phyloP scores from a whole-genome alignment of 2,113 vertebrate species.

The Fulmarus glacialis region DNA sequence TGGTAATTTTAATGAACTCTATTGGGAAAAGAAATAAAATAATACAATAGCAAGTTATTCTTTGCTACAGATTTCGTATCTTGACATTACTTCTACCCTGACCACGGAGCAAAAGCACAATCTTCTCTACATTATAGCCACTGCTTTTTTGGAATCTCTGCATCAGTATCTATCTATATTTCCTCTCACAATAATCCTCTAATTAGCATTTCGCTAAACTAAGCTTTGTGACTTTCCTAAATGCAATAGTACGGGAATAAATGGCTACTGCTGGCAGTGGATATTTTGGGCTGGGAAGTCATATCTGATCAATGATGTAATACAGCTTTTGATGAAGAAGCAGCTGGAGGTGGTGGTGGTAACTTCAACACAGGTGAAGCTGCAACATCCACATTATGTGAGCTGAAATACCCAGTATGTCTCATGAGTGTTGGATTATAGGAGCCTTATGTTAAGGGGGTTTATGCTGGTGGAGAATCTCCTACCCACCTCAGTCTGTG shows the following conservation, averaged over 20 bases:
- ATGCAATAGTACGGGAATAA: not conserved
- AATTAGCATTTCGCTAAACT: not conserved
- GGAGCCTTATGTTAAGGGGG: not conserved
- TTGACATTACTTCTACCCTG: not conserved
- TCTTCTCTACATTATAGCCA: not conserved
- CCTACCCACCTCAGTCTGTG: not conserved
- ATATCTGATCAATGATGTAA: no score
- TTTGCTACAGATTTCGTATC: no score
- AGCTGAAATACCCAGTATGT: not conserved
- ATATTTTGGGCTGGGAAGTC: not conserved
- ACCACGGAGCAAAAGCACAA: no score
- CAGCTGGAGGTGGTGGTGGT: not conserved
- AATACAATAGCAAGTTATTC: not conserved
- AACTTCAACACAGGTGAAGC: not conserved
- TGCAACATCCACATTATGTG: rapidly evolving
- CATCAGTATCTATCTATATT: no score
- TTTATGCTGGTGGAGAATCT: not conserved
- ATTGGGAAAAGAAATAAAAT: not conserved
- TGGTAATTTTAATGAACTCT: not conserved
- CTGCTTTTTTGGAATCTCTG: no score
- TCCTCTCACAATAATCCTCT: not conserved
- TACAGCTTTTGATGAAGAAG: not conserved
- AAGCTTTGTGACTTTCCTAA: not conserved
- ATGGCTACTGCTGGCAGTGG: not conserved
- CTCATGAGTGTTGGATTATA: rapidly evolving